Evolutionary conservation across 2,888 invertebrate genomes (phyloP).

Genomic region (Plebejus melissa): DNA sequence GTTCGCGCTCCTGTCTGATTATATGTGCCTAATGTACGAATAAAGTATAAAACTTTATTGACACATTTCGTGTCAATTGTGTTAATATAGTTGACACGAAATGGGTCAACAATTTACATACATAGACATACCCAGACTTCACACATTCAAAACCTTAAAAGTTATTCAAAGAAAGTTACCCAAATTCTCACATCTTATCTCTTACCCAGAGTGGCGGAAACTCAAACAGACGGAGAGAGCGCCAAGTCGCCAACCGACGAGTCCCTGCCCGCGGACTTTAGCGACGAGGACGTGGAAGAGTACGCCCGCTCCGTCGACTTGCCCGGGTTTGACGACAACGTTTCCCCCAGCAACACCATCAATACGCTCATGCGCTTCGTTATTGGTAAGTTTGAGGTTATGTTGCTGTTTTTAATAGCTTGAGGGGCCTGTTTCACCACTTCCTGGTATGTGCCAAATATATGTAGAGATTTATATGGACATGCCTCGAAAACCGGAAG

Average conservation of each 20-base stretch:
- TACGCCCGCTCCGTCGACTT: constrained; percentile 87
- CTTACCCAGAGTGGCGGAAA: constrained; percentile 50
- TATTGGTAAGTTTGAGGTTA: constrained; percentile 68
- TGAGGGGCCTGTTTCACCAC: no score
- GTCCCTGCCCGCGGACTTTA: constrained; percentile 80
- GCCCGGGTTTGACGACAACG: constrained; percentile 90
- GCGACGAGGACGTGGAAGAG: constrained; percentile 85
- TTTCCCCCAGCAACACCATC: constrained; percentile 87
- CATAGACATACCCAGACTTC: no score
- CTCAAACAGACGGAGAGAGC: constrained; percentile 54
- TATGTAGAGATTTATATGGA: no score
- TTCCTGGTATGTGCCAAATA: no score
- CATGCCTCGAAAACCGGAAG: no score
- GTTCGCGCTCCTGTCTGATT: no score
- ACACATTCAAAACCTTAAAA: neutral
- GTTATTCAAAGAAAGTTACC: neutral
- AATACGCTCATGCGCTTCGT: constrained; percentile 84
- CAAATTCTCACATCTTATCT: no score
- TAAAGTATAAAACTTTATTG: no score
- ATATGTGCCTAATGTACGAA: no score
- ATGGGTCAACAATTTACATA: no score
- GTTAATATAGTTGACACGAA: no score
- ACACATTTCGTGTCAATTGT: no score
- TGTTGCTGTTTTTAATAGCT: neutral
- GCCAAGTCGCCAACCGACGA: constrained; percentile 60